Conservation (phyloP, 2,888 invertebrate species). For the Julus scandinavius region DNA sequence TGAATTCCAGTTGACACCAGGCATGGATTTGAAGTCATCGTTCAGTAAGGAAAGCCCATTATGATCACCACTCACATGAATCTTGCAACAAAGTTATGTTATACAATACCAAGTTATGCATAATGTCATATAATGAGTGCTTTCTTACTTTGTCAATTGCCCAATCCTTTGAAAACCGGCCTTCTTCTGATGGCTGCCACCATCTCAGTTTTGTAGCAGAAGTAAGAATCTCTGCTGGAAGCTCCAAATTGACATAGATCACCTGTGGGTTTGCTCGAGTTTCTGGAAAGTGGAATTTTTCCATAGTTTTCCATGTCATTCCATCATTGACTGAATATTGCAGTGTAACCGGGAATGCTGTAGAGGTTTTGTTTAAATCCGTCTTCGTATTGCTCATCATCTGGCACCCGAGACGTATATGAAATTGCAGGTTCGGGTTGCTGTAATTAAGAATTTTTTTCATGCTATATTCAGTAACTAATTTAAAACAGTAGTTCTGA, state of each 20-base stretch:
- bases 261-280: conserved; percentile 60
- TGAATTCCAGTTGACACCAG: conserved; percentile 64
- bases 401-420: conserved; percentile 64
- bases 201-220: conserved; percentile 64
- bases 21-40: conserved; percentile 62
- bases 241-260: conserved; percentile 64
- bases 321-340: conserved; percentile 66
- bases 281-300: conserved; percentile 64
- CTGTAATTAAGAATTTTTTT: conserved; percentile 62
- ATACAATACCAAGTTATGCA: neutral
- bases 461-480: neutral
- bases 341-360: conserved; percentile 64
- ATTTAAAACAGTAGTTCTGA: too few species aligned
- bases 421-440: conserved; percentile 64
- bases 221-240: conserved; percentile 63
- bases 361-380: conserved; percentile 58
- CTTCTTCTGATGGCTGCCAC: conserved; percentile 65
- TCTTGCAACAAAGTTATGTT: conserved; percentile 59
- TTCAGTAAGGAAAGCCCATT: conserved; percentile 63
- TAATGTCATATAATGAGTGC: neutral
- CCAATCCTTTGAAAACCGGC: conserved; percentile 64
- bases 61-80: conserved; percentile 65
- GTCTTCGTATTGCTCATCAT: conserved; percentile 15
- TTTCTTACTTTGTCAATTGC: conserved; percentile 66
- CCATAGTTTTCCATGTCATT: conserved; percentile 65